phyloP scores from a whole-genome alignment of 2,888 invertebrate species.

The Phania funesta region DNA sequence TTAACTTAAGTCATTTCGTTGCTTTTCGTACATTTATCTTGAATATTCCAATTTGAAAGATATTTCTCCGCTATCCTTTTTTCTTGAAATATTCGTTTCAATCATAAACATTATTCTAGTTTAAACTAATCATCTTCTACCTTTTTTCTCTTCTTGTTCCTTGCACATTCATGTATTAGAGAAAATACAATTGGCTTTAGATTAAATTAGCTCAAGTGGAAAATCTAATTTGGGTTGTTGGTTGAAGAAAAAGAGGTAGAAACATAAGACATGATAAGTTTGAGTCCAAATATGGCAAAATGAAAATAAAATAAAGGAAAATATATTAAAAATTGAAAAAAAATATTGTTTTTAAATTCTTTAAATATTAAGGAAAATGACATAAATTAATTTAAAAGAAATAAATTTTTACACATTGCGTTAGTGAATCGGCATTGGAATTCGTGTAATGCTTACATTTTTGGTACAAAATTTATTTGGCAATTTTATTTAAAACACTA shows the following conservation, averaged over 20 bases:
- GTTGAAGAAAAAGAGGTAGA: not conserved
- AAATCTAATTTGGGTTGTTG: slow-evolving; percentile 52
- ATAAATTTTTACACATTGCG: not conserved
- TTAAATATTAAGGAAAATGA: not conserved
- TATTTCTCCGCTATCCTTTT: not conserved
- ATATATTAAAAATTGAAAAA: not conserved
- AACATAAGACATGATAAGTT: slow-evolving; percentile 12
- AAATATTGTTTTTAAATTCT: not conserved
- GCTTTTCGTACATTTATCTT: not conserved
- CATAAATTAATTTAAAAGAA: not conserved
- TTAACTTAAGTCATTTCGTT: not conserved
- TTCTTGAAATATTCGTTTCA: slow-evolving; percentile 14
- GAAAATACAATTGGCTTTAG: slow-evolving; percentile 53
- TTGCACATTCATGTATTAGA: slow-evolving; percentile 29
- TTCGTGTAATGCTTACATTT: too few species aligned
- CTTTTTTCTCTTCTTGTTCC: not conserved
- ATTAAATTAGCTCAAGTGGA: slow-evolving; percentile 58
- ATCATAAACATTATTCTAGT: slow-evolving; percentile 33
- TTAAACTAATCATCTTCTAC: slow-evolving; percentile 20
- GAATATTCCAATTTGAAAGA: not conserved
- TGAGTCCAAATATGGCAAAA: slow-evolving; percentile 8
- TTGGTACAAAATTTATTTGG: too few species aligned
- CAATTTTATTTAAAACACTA: too few species aligned
- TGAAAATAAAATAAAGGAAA: slow-evolving; percentile 1
- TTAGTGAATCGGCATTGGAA: too few species aligned